A percentile compares a stretch with the other conserved stretches of the same genome.
Conservation (phyloP, 1,140 invertebrate species). For the Ceratosolen fusciceps region DNA sequence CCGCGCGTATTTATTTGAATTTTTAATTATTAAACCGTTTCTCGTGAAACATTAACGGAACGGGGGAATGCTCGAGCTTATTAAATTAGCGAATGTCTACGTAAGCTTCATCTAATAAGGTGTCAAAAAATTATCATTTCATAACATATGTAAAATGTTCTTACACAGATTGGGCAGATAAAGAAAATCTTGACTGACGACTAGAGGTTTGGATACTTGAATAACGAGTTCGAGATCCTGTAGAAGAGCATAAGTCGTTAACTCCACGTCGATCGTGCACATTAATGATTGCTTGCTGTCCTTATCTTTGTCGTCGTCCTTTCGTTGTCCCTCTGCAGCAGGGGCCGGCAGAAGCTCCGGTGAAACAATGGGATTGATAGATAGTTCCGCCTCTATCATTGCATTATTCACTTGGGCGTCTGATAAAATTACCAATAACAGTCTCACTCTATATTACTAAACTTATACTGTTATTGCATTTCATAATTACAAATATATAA, state of each 20-base stretch:
- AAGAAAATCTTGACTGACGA: conserved; percentile 66
- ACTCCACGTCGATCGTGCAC: conserved; percentile 69
- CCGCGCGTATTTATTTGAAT: too few relatives aligned
- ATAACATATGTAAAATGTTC: too few relatives aligned
- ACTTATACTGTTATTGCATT: too few relatives aligned
- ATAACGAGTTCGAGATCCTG: conserved; percentile 74
- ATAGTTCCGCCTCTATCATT: conserved; percentile 67
- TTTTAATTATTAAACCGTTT: neutral
- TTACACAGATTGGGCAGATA: conserved; percentile 72
- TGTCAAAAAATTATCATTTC: too few relatives aligned
- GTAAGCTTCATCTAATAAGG: too few relatives aligned
- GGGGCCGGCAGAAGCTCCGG: conserved; percentile 62
- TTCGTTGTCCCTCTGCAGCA: too few relatives aligned
- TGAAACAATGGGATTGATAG: conserved; percentile 64
- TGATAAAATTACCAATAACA: neutral
- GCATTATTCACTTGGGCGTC: conserved; percentile 52
- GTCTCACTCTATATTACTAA: too few relatives aligned
- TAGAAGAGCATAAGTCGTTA: conserved; percentile 70
- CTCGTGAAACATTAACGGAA: too few relatives aligned
- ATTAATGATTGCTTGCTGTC: conserved; percentile 61
- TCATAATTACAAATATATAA: too few relatives aligned
- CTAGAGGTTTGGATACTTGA: conserved; percentile 71
- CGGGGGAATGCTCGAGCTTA: too few relatives aligned
- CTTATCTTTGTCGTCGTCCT: conserved; percentile 37
- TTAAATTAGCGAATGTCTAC: too few relatives aligned